Evolutionary conservation across 53 echinoderm and acorn worm species (phyloP).

Genomic region (Apostichopus leukothele): DNA sequence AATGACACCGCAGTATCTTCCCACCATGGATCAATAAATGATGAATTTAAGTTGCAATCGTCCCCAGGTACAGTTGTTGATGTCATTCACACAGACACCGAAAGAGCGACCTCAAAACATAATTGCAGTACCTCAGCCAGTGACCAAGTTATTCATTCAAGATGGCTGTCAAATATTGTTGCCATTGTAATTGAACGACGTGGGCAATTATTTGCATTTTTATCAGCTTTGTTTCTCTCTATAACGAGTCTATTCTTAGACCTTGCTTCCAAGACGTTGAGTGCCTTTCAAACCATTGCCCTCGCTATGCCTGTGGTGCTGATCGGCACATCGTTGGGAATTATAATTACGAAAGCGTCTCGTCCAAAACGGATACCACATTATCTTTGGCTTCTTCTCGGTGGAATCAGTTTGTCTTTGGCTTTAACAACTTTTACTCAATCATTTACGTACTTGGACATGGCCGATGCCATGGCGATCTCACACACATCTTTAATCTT

Average conservation of each 20-base stretch:
- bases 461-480: background rate
- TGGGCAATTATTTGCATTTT: background rate
- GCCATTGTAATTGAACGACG: background rate
- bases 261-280: background rate
- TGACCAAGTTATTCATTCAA: no score
- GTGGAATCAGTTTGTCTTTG: background rate
- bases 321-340: background rate
- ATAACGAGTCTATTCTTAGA: background rate
- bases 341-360: background rate
- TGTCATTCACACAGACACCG: no score
- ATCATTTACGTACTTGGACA: background rate
- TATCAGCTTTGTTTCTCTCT: background rate
- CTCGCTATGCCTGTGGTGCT: background rate
- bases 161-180: background rate
- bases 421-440: background rate
- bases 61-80: no score
- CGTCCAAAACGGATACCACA: background rate
- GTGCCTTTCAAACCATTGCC: background rate
- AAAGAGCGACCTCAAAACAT: no score
- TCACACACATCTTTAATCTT: background rate
- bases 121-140: no score
- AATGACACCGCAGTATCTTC: no score
- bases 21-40: no score
- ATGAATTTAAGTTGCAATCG: no score
- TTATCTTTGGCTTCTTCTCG: conserved; percentile 24